Percentiles rank a stretch among this genome's conserved stretches.
These are phyloP conservation scores for Chaenogobius annularis DNA, from an alignment of 2,113 vertebrate species.

Conservation along the genomic window DNA sequence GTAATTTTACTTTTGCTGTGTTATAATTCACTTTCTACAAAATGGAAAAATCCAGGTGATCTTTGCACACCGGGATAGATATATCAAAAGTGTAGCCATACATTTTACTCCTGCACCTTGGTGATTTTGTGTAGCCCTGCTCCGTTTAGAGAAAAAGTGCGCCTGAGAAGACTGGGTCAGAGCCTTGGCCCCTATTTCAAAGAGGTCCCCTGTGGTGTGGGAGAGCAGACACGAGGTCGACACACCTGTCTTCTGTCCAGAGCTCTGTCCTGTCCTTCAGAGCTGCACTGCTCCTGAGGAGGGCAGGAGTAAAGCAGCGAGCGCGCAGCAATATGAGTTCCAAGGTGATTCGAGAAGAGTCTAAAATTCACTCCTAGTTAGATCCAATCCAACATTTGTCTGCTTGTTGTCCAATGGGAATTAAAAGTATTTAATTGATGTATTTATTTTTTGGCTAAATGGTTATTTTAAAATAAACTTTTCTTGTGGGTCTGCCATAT, in stretches of 20 bases:
- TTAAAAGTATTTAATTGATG: too few species aligned
- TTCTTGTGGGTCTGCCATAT: too few species aligned
- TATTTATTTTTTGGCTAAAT: too few species aligned
- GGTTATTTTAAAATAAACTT: too few species aligned
- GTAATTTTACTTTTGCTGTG: not conserved
- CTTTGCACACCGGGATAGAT: not conserved
- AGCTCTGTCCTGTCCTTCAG: constrained; percentile 62
- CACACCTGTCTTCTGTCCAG: constrained; percentile 61
- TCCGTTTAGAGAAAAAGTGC: constrained; percentile 57
- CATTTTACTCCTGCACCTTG: constrained; percentile 7
- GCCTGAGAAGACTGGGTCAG: constrained; percentile 63
- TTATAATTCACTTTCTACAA: not conserved
- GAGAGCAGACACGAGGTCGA: constrained; percentile 66
- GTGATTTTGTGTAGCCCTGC: constrained; percentile 52
- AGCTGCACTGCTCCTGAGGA: constrained; percentile 18
- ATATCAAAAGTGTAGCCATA: constrained; percentile 1
- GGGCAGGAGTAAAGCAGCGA: not conserved
- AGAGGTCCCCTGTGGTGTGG: constrained; percentile 52
- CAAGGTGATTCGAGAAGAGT: not conserved
- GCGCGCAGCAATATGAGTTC: not conserved
- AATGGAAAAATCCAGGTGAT: not conserved
- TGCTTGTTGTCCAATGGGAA: not conserved
- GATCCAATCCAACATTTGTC: not conserved
- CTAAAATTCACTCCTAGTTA: not conserved
- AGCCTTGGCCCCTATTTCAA: constrained; percentile 67